Evolutionary conservation across 1,140 invertebrate species (phyloP).

Genomic region (Marisa cornuarietis): DNA sequence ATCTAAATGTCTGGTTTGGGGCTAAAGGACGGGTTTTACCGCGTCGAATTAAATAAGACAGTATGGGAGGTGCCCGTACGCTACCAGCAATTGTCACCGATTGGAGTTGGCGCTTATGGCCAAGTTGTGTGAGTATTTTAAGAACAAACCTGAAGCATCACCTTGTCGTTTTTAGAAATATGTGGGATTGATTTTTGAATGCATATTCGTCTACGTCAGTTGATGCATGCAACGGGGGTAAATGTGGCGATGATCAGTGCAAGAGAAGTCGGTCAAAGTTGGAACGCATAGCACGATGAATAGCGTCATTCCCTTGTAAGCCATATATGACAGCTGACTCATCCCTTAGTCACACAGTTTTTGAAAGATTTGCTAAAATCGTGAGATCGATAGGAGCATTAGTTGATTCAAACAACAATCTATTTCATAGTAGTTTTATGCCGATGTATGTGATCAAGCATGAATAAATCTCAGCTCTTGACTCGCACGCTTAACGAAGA

Average conservation of each 20-base stretch:
- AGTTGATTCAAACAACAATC: too few species aligned
- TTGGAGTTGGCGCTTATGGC: constrained; percentile 96
- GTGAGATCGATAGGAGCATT: too few species aligned
- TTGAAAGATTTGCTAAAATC: too few species aligned
- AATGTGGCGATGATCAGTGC: background rate
- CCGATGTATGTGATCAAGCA: too few species aligned
- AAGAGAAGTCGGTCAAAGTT: background rate
- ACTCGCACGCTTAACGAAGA: too few species aligned
- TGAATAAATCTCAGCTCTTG: too few species aligned
- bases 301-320: background rate
- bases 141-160: background rate
- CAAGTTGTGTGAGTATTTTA: constrained; percentile 89
- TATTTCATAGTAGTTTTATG: too few species aligned
- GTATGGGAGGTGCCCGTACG: constrained; percentile 95
- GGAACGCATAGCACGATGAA: background rate
- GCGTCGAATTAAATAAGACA: constrained; percentile 91
- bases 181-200: background rate
- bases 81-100: constrained; percentile 89
- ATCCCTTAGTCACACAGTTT: too few species aligned
- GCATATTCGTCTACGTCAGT: background rate
- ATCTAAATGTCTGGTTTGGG: constrained; percentile 19
- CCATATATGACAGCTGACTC: background rate
- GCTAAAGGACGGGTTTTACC: constrained; percentile 55
- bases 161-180: too few species aligned
- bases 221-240: background rate